Conservation (phyloP, 2,888 invertebrate species). For the Amblyjoppa fuscipennis region DNA sequence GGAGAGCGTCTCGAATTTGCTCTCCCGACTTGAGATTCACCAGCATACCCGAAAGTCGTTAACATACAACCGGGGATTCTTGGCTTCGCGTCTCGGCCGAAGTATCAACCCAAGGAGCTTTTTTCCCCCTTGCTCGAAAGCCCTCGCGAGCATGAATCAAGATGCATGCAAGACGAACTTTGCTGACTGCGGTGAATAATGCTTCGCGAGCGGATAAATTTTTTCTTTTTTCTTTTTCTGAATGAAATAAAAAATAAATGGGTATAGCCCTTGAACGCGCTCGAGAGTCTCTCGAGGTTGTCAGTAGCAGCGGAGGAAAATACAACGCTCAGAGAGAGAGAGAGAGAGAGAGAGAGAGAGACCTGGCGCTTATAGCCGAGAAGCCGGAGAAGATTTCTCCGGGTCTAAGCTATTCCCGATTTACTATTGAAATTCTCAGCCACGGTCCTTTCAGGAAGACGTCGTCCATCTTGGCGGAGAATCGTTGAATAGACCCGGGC, state of each 20-base stretch:
- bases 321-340: background rate
- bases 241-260: slow-evolving; percentile 13
- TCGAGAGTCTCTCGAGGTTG: slow-evolving; percentile 58
- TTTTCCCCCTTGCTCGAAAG: no score
- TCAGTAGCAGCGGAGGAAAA: slow-evolving; percentile 58
- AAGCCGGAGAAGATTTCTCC: slow-evolving; percentile 57
- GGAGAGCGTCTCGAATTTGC: slow-evolving; percentile 60
- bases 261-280: slow-evolving; percentile 55
- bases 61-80: slow-evolving; percentile 40
- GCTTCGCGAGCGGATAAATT: no score
- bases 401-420: slow-evolving; percentile 74
- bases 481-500: slow-evolving; percentile 62
- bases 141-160: no score
- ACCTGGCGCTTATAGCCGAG: slow-evolving; percentile 14
- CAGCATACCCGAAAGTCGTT: slow-evolving; percentile 40
- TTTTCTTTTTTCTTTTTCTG: no score
- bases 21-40: slow-evolving; percentile 20
- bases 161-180: no score
- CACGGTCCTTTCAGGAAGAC: slow-evolving; percentile 77
- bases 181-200: no score
- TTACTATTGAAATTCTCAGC: slow-evolving; percentile 78
- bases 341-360: background rate
- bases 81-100: slow-evolving; percentile 13
- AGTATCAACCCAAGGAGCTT: slow-evolving; percentile 2
- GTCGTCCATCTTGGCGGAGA: slow-evolving; percentile 77